Percentiles rank a stretch among this genome's conserved stretches.
Conservation (phyloP, 2,797 vertebrate genomes). For the Dallia pectoralis region DNA sequence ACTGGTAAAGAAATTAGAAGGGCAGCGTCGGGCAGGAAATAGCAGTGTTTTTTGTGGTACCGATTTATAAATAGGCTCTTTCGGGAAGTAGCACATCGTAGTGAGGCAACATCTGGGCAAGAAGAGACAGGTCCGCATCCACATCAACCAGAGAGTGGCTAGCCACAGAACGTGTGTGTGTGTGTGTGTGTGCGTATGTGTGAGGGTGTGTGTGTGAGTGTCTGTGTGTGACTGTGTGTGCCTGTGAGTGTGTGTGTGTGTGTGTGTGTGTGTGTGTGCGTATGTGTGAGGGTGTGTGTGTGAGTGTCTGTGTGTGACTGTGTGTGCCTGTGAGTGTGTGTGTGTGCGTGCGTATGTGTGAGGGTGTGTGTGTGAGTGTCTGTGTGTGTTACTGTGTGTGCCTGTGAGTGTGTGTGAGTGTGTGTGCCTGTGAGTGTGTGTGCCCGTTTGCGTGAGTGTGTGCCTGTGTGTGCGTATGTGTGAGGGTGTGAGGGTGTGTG, state of each 20-base stretch:
- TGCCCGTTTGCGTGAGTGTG: no score
- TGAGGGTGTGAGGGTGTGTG: no score
- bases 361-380: no score
- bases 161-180: slow-evolving; percentile 23
- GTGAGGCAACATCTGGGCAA: slow-evolving; percentile 19
- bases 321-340: no score
- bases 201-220: slow-evolving; percentile 8
- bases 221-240: slow-evolving; percentile 12
- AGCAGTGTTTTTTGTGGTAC: neutral
- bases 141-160: slow-evolving; percentile 30
- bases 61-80: neutral
- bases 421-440: no score
- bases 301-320: slow-evolving; percentile 21
- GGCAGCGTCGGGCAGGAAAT: neutral
- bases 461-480: no score
- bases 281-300: slow-evolving; percentile 14
- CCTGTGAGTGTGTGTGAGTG: no score
- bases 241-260: slow-evolving; percentile 13
- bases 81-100: slow-evolving; percentile 37
- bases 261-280: slow-evolving; percentile 9
- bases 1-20: slow-evolving; percentile 4
- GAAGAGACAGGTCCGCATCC: slow-evolving; percentile 31
- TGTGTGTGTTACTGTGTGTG: no score
- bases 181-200: slow-evolving; percentile 12
- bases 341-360: no score